Conservation (phyloP, 2,113 vertebrate genomes). For the Hippocampus mohnikei region DNA sequence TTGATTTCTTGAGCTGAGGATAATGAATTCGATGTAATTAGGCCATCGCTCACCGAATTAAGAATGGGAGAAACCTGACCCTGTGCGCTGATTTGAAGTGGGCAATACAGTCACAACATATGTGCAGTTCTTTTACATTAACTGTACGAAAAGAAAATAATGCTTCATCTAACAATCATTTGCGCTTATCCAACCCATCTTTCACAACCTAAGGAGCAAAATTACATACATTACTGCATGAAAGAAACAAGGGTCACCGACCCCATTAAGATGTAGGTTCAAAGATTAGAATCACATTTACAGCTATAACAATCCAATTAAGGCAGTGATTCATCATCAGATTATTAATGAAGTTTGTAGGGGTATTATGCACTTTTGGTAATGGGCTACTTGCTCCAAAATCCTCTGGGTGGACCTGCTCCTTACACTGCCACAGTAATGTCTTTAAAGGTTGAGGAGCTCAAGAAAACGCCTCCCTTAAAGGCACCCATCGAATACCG, state of each 20-base stretch:
- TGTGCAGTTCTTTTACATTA: conserved; percentile 24
- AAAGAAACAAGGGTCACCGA: conserved; percentile 54
- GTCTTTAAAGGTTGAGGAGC: conserved; percentile 74
- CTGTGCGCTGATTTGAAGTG: conserved; percentile 64
- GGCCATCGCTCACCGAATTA: conserved; percentile 90
- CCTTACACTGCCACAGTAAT: conserved; percentile 77
- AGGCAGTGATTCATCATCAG: conserved; percentile 78
- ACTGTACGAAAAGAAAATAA: conserved; percentile 12
- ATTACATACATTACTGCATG: conserved; percentile 50
- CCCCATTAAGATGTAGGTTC: conserved; percentile 45
- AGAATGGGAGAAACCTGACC: conserved; percentile 87
- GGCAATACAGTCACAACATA: conserved; percentile 28
- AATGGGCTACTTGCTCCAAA: conserved; percentile 74
- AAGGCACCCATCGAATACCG: conserved; percentile 42
- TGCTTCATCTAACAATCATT: conserved; percentile 8
- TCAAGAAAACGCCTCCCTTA: conserved; percentile 49
- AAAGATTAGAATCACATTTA: conserved; percentile 52
- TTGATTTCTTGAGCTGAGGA: conserved; percentile 94
- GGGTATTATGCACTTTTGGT: conserved; percentile 73
- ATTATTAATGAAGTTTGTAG: conserved; percentile 81
- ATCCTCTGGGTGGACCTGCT: conserved; percentile 73
- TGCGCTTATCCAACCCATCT: conserved; percentile 14
- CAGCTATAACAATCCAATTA: conserved; percentile 84
- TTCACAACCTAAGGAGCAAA: conserved; percentile 38
- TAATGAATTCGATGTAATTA: conserved; percentile 99